These are phyloP conservation scores for Girardinichthys multiradiatus DNA, from an alignment of 2,113 vertebrate species.

Conservation along the genomic window DNA sequence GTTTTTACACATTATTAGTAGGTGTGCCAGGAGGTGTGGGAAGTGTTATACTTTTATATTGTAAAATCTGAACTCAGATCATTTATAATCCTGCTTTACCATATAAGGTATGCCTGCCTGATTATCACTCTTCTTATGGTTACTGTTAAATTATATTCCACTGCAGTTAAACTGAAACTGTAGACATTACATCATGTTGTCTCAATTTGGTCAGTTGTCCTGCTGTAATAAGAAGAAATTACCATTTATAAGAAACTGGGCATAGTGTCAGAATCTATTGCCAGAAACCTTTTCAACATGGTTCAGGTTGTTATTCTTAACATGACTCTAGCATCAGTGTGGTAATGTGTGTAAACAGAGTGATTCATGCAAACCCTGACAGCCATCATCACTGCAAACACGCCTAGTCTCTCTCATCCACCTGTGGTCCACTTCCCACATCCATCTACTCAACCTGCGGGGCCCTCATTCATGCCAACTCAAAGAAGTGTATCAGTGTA, in stretches of 20 bases:
- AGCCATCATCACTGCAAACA: constrained; percentile 25
- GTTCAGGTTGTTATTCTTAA: constrained; percentile 42
- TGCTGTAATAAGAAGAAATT: constrained; percentile 19
- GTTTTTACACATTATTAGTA: background rate
- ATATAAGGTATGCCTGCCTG: background rate
- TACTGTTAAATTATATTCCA: constrained; percentile 31
- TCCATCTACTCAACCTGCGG: constrained; percentile 46
- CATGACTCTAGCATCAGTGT: constrained; percentile 22
- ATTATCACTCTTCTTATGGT: constrained; percentile 13
- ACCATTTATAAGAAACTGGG: constrained; percentile 20
- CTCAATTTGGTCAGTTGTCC: constrained; percentile 33
- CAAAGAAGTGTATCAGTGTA: constrained; percentile 69
- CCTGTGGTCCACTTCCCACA: constrained; percentile 56
- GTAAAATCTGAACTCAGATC: too few species aligned
- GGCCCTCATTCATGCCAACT: constrained; percentile 60
- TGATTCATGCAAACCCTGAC: constrained; percentile 42
- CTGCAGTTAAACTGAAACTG: constrained; percentile 44
- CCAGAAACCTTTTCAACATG: constrained; percentile 39
- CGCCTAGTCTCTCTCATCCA: constrained; percentile 42
- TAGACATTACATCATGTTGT: constrained; percentile 66
- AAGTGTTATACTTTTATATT: too few species aligned
- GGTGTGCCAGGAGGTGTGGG: background rate
- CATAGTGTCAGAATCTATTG: constrained; percentile 8
- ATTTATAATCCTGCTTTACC: background rate
- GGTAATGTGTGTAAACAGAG: constrained; percentile 53